phyloP scores from a whole-genome alignment of 1,140 invertebrate genomes.

The Sitodiplosis mosellana region DNA sequence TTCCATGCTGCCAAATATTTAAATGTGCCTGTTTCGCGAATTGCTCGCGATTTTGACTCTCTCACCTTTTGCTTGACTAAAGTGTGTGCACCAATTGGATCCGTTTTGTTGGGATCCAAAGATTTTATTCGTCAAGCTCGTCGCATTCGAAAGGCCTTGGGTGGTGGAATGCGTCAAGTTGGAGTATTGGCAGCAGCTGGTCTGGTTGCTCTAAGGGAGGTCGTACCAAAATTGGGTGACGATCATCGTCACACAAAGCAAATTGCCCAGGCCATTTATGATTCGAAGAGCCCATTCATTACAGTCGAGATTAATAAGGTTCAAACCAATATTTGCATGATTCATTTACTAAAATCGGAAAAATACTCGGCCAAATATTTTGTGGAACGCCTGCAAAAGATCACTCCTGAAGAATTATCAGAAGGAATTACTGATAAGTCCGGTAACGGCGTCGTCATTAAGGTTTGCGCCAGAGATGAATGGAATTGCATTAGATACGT shows the following conservation, averaged over 20 bases:
- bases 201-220: slow-evolving; percentile 58
- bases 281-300: slow-evolving; percentile 32
- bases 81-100: slow-evolving; percentile 78
- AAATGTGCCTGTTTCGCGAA: slow-evolving; percentile 36
- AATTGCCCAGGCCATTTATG: slow-evolving; percentile 49
- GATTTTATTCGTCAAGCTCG: slow-evolving; percentile 61
- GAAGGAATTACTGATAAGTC: slow-evolving; percentile 25
- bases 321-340: slow-evolving; percentile 63
- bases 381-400: slow-evolving; percentile 30
- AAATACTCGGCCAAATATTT: slow-evolving; percentile 34
- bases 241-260: slow-evolving; percentile 55
- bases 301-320: slow-evolving; percentile 41
- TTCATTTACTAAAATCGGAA: slow-evolving; percentile 32
- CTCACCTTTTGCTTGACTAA: slow-evolving; percentile 73
- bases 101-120: slow-evolving; percentile 58
- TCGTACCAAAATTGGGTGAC: slow-evolving; percentile 41
- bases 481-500: slow-evolving; percentile 39
- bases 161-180: slow-evolving; percentile 80
- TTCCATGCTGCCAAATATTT: slow-evolving; percentile 66
- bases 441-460: slow-evolving; percentile 30
- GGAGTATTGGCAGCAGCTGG: slow-evolving; percentile 81
- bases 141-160: slow-evolving; percentile 64
- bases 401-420: slow-evolving; percentile 35
- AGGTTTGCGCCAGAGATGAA: slow-evolving; percentile 30
- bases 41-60: slow-evolving; percentile 56